Evolutionary conservation across 1,140 invertebrate genomes (phyloP).

Genomic region (Rhysida immarginata): DNA sequence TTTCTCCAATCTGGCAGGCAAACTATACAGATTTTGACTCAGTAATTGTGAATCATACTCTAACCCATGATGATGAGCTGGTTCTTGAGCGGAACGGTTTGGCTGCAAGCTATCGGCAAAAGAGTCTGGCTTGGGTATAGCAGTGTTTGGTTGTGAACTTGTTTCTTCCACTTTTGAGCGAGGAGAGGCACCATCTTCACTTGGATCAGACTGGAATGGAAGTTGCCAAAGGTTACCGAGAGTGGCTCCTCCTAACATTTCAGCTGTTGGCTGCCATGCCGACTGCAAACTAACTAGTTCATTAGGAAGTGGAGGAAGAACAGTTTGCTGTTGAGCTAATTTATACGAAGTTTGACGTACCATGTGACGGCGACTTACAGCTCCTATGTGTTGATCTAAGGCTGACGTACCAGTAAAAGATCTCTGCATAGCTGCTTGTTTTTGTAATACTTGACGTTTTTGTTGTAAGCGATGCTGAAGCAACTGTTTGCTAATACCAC

Average conservation of each 20-base stretch:
- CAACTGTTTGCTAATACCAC: constrained; percentile 27
- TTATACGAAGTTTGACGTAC: constrained; percentile 62
- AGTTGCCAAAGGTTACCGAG: background rate
- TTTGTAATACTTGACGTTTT: constrained; percentile 61
- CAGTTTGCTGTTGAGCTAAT: constrained; percentile 47
- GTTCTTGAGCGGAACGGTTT: too few relatives aligned
- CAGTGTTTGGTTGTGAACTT: too few relatives aligned
- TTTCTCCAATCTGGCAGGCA: too few relatives aligned
- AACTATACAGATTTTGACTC: too few relatives aligned
- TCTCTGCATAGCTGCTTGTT: constrained; percentile 50
- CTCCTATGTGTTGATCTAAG: constrained; percentile 4
- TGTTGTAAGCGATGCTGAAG: constrained; percentile 57
- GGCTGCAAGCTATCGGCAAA: too few relatives aligned
- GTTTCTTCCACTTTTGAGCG: too few relatives aligned
- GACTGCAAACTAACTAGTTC: background rate
- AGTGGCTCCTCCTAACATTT: background rate
- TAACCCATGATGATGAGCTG: too few relatives aligned
- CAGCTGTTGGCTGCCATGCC: background rate
- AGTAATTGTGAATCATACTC: too few relatives aligned
- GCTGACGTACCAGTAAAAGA: constrained; percentile 11
- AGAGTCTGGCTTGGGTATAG: too few relatives aligned
- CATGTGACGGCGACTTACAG: constrained; percentile 46
- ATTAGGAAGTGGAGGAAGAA: constrained; percentile 41
- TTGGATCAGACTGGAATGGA: too few relatives aligned
- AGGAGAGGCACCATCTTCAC: too few relatives aligned